Conservation (phyloP, 2,113 vertebrate species). For the Erythrocercus mccallii region DNA sequence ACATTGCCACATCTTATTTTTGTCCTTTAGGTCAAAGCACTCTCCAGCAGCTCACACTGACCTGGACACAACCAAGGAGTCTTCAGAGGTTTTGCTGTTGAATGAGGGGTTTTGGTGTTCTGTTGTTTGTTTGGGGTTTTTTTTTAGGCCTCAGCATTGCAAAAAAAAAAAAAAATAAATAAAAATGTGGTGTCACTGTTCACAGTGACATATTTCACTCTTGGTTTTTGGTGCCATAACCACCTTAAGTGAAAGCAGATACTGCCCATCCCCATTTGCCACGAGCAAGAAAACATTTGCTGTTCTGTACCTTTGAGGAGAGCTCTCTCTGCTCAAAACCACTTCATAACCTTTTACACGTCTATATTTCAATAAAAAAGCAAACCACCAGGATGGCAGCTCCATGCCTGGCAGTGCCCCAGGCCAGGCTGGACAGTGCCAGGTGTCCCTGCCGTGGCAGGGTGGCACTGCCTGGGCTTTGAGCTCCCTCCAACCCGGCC, state of each 20-base stretch:
- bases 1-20: neutral
- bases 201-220: neutral
- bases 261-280: neutral
- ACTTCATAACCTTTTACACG: neutral
- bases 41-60: neutral
- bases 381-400: neutral
- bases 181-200: neutral
- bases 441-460: neutral
- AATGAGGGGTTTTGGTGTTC: neutral
- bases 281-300: neutral
- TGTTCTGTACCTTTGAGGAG: neutral
- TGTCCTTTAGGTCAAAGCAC: neutral
- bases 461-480: fast-evolving
- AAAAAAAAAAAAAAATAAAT: too few relatives aligned
- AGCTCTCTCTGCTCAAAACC: neutral
- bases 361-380: neutral
- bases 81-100: neutral
- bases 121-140: neutral
- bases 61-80: neutral
- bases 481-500: neutral
- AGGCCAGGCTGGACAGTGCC: neutral
- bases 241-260: neutral
- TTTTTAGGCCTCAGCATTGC: neutral
- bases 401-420: neutral
- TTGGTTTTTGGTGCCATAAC: neutral